Conservation (phyloP, 2,888 invertebrate species). For the Aelia acuminata region DNA sequence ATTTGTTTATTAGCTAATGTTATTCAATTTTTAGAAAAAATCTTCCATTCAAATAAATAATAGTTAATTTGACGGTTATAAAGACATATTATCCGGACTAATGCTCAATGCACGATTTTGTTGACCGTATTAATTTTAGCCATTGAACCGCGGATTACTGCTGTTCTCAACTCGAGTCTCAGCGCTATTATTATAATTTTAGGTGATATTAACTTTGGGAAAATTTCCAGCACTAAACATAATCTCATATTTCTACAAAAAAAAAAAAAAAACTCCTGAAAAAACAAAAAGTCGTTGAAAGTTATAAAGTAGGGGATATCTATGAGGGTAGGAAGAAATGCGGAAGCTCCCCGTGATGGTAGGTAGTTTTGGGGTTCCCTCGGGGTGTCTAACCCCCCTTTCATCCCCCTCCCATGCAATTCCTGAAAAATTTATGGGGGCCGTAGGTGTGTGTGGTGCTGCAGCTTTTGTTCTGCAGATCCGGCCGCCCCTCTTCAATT, state of each 20-base stretch:
- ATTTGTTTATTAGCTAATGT: no score
- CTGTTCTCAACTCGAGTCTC: not conserved
- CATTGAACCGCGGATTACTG: not conserved
- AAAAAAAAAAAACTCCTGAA: no score
- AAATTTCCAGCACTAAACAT: no score
- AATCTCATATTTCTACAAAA: no score
- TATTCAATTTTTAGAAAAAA: no score
- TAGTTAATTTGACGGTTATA: not conserved
- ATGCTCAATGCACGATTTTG: not conserved
- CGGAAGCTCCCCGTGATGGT: not conserved
- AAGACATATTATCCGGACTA: not conserved
- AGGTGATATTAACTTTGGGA: no score
- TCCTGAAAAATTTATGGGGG: constrained; percentile 22
- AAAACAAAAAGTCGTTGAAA: no score
- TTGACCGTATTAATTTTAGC: not conserved
- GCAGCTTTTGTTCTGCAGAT: constrained; percentile 26
- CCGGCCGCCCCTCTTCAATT: not conserved
- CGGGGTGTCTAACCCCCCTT: no score
- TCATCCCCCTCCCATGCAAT: not conserved
- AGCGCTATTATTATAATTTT: no score
- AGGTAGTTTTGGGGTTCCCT: constrained; percentile 9
- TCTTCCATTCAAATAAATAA: not conserved
- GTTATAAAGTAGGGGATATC: not conserved
- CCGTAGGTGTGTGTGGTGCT: constrained; percentile 25
- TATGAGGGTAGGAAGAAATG: not conserved